A percentile compares a stretch with the other conserved stretches of the same genome.
phyloP scores from a whole-genome alignment of 2,113 vertebrate species.

The Phasianus colchicus region DNA sequence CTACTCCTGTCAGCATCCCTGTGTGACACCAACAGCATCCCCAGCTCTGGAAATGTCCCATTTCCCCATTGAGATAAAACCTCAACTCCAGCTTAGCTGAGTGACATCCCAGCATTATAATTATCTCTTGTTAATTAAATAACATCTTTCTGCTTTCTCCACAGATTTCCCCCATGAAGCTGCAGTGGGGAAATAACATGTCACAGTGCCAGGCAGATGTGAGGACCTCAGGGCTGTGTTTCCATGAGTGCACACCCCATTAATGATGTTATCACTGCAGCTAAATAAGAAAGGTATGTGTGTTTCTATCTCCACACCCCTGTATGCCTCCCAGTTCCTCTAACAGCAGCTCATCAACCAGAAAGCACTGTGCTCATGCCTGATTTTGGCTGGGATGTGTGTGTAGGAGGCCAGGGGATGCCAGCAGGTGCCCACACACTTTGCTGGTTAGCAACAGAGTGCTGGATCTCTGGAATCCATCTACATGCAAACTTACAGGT shows the following conservation, averaged over 20 bases:
- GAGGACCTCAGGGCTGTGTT: neutral
- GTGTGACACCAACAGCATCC: accelerated
- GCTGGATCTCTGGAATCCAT: neutral
- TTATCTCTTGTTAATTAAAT: conserved; percentile 58
- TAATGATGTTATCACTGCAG: neutral
- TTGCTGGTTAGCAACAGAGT: neutral
- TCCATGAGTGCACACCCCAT: neutral
- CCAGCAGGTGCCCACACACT: accelerated
- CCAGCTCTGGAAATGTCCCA: neutral
- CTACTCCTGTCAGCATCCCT: neutral
- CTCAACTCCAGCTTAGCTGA: no score
- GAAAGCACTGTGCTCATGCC: neutral
- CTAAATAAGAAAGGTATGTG: neutral
- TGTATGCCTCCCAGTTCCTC: neutral
- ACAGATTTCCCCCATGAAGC: neutral
- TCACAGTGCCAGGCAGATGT: neutral
- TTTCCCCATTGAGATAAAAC: neutral
- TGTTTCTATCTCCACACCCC: neutral
- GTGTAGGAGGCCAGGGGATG: neutral
- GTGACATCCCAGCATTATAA: neutral
- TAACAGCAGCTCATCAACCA: neutral
- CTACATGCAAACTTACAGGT: neutral
- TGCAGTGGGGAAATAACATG: neutral
- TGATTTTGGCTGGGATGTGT: neutral
- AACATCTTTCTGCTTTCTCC: conserved; percentile 24